Conservation (phyloP, 2,888 invertebrate species). For the Ennomos erosarius region DNA sequence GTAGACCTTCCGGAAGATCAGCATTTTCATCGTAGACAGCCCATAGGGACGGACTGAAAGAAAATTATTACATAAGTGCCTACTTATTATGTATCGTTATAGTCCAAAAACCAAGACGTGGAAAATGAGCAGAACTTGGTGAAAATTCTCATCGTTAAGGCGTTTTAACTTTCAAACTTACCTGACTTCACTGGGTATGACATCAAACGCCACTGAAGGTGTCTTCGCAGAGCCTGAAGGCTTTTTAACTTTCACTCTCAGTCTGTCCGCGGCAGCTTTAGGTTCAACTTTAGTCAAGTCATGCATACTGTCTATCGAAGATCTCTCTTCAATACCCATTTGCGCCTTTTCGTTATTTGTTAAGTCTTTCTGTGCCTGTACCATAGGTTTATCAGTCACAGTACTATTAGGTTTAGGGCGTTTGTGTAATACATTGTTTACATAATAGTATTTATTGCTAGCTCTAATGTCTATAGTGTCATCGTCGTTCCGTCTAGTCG, state of each 20-base stretch:
- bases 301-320: conserved; percentile 61
- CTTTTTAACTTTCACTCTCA: conserved; percentile 53
- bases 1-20: conserved; percentile 59
- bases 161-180: conserved; percentile 43
- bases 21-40: conserved; percentile 75
- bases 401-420: conserved; percentile 30
- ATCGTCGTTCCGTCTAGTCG: conserved; percentile 74
- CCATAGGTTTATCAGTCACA: conserved; percentile 26
- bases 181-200: conserved; percentile 82
- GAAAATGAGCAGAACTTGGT: too few species aligned
- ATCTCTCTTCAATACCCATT: conserved; percentile 64
- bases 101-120: too few species aligned
- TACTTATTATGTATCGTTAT: too few species aligned
- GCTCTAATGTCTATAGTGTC: conserved; percentile 48
- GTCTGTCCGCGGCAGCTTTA: conserved; percentile 47
- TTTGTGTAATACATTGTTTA: conserved; percentile 65
- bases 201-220: conserved; percentile 77
- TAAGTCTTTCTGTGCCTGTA: conserved; percentile 43
- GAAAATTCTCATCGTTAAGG: too few species aligned
- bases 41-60: conserved; percentile 77
- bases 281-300: conserved; percentile 57
- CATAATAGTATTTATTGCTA: conserved; percentile 73
- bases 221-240: conserved; percentile 65
- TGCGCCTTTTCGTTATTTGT: conserved; percentile 52
- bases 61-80: too few species aligned